Evolutionary conservation across 2,113 vertebrate species (phyloP).

Genomic region (Sylvilagus bachmani): DNA sequence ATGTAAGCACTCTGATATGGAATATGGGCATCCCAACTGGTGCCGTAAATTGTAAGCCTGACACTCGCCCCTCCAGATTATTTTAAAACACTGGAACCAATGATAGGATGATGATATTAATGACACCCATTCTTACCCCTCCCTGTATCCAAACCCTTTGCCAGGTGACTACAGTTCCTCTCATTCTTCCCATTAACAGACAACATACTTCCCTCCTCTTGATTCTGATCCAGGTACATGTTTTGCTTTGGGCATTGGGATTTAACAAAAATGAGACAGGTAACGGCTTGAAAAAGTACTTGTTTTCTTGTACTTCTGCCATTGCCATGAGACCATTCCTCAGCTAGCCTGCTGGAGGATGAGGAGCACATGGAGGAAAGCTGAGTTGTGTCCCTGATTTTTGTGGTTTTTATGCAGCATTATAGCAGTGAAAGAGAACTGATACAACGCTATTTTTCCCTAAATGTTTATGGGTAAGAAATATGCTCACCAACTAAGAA

Average conservation of each 20-base stretch:
- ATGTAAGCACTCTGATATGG: too few relatives aligned
- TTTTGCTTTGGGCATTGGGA: constrained; percentile 7
- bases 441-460: neutral
- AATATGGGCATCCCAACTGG: too few relatives aligned
- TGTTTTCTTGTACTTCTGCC: neutral
- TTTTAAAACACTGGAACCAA: neutral
- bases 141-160: neutral
- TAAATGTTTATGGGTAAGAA: neutral
- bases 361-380: neutral
- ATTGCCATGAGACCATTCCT: neutral
- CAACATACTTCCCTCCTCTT: neutral
- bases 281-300: neutral
- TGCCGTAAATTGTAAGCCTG: too few relatives aligned
- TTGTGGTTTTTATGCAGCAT: neutral
- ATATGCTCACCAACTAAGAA: neutral
- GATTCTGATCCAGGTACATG: constrained; percentile 14
- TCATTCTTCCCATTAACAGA: neutral
- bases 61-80: too few relatives aligned
- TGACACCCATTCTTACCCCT: neutral
- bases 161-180: neutral
- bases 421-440: neutral
- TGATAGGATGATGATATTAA: neutral
- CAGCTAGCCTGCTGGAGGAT: neutral
- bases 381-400: neutral
- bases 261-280: neutral